Base-by-base conservation (phyloP, 2,113 vertebrate species). In the Antechinus stuartii region DNA sequence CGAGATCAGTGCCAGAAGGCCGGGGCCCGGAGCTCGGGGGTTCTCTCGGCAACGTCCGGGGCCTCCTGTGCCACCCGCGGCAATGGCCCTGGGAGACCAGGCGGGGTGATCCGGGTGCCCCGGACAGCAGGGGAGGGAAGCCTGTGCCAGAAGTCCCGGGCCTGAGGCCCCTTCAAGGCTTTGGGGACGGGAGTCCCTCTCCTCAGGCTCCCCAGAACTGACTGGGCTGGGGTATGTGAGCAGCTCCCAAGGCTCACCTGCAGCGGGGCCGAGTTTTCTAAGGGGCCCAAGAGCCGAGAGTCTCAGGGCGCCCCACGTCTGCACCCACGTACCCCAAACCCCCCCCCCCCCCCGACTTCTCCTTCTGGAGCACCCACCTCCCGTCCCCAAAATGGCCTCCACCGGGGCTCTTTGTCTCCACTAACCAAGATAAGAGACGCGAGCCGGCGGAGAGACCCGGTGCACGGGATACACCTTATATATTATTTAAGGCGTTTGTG, bases 401-500 rank as follows among this genome's bases (percentile, higher is more conserved):
- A 12, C 27, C 0, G 53, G 91, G 92, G 49, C 57, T 93, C 84
- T n/a, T 91, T 89, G 92, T 68, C 92, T 91, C 50, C 22, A n/a
- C 8, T 90, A n/a, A 25, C 93, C 35, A 84, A 90, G n/a, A 76
- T 47, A 76, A 55, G 55, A 61, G 30, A 47, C 61, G 57, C 61
- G 27, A n/a, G 26, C 23, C 84, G 68, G 54, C 9, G 93, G 91
- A 56, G 14, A 35, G 12, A 54, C 12, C 3, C 53, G 90, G 25
- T 25, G 24, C 2, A 2, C 4, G 16, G 57, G 47, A 19, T 47
- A 2, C 54, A 7, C 0, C 1, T 26, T 11, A 6, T 54, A 2
- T 6, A 26, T 4, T 9, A 27, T 24, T 54, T 27, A 53, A 53
- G 90, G n/a, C 27, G 68, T 11, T 76, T 24, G 8, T 2, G 90